These are phyloP conservation scores for Adelognathus sp. DNA, from an alignment of 2,888 invertebrate species.

Conservation along the genomic window DNA sequence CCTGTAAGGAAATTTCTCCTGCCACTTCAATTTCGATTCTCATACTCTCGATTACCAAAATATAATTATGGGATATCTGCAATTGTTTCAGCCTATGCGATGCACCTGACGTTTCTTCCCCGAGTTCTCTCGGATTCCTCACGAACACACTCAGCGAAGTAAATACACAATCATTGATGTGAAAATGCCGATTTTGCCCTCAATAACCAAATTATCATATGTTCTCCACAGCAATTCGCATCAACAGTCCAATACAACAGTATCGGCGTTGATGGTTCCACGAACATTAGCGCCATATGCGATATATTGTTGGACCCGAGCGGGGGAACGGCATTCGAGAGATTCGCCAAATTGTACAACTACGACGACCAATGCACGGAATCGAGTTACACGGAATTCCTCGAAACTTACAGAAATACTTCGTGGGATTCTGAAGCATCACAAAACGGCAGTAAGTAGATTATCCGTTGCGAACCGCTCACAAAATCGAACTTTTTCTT, in stretches of 20 bases:
- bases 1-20: slow-evolving; percentile 77
- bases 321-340: slow-evolving; percentile 65
- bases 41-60: neutral
- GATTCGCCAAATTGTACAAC: slow-evolving; percentile 62
- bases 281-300: slow-evolving; percentile 66
- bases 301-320: slow-evolving; percentile 63
- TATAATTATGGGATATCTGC: neutral
- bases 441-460: slow-evolving; percentile 53
- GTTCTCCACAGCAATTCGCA: slow-evolving; percentile 67
- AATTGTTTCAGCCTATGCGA: slow-evolving; percentile 74
- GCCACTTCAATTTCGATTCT: neutral
- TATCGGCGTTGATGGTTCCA: slow-evolving; percentile 33
- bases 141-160: slow-evolving; percentile 76
- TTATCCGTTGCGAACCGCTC: no score
- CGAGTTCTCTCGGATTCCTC: slow-evolving; percentile 78
- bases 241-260: slow-evolving; percentile 71
- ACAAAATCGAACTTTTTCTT: no score
- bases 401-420: slow-evolving; percentile 46
- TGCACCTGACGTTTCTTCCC: slow-evolving; percentile 65
- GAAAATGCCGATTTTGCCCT: neutral
- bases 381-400: slow-evolving; percentile 60
- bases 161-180: slow-evolving; percentile 13
- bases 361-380: slow-evolving; percentile 47
- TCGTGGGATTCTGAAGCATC: slow-evolving; percentile 57
- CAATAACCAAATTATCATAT: neutral